These are phyloP conservation scores for Macrophya alboannulata DNA, from an alignment of 2,888 invertebrate species.

Conservation along the genomic window DNA sequence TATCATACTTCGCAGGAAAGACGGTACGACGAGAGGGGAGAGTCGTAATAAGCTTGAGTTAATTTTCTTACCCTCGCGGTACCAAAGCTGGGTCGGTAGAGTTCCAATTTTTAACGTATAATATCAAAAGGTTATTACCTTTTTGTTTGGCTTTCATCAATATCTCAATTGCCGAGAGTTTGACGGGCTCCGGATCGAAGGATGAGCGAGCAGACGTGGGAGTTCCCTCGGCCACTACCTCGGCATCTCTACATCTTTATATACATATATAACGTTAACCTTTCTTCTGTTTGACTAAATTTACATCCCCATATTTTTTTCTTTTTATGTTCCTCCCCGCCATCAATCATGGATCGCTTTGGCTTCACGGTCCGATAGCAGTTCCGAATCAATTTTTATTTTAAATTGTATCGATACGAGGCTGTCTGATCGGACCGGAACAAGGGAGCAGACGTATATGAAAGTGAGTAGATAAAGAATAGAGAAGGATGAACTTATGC, in stretches of 20 bases:
- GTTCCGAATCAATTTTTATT: conserved; percentile 47
- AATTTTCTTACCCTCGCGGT: conserved; percentile 13
- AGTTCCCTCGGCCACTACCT: background rate
- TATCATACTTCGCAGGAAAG: background rate
- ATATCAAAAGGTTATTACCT: conserved; percentile 47
- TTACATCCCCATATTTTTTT: conserved; percentile 41
- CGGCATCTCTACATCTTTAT: background rate
- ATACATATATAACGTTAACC: conserved; percentile 40
- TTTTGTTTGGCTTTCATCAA: conserved; percentile 52
- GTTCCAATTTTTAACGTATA: conserved; percentile 32
- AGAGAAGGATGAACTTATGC: background rate
- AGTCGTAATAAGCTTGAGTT: conserved; percentile 27
- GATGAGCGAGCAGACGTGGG: conserved; percentile 34
- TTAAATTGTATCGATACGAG: conserved; percentile 17
- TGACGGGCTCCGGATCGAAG: conserved; percentile 22
- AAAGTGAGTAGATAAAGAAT: background rate
- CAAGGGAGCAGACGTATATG: background rate
- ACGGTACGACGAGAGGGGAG: background rate
- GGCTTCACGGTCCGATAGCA: conserved; percentile 11
- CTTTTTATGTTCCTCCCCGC: background rate
- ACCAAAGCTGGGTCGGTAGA: background rate
- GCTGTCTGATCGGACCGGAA: background rate
- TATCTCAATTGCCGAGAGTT: conserved; percentile 51
- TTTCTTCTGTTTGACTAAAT: conserved; percentile 50
- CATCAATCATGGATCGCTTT: conserved; percentile 43